A percentile compares a stretch with the other conserved stretches of the same genome.
These are phyloP conservation scores for Sus scrofa DNA, from an alignment of 2,113 vertebrate genomes.

Conservation along the genomic window T2T-Sscrofa CM000819.6:38341501-38342000, in stretches of 20 bases:
- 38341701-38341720: constrained; percentile 97
- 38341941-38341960: no score
- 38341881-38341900: no score
- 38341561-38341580: not conserved
- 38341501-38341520: not conserved
- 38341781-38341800: no score
- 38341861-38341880: no score
- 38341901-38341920: no score
- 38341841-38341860: no score
- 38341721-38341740: constrained; percentile 97
- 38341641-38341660: constrained; percentile 96
- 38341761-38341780: not conserved
- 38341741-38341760: constrained; percentile 88
- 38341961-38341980: no score
- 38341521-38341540: not conserved
- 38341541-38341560: not conserved
- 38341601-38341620: not conserved
- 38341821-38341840: no score
- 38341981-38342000: no score
- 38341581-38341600: fast-evolving
- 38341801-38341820: no score
- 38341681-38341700: constrained; percentile 98
- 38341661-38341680: constrained; percentile 97
- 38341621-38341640: constrained; percentile 41
- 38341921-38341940: no score